These are phyloP conservation scores for Temnothorax nylanderi DNA, from an alignment of 1,140 invertebrate species.

Conservation along the genomic window DNA sequence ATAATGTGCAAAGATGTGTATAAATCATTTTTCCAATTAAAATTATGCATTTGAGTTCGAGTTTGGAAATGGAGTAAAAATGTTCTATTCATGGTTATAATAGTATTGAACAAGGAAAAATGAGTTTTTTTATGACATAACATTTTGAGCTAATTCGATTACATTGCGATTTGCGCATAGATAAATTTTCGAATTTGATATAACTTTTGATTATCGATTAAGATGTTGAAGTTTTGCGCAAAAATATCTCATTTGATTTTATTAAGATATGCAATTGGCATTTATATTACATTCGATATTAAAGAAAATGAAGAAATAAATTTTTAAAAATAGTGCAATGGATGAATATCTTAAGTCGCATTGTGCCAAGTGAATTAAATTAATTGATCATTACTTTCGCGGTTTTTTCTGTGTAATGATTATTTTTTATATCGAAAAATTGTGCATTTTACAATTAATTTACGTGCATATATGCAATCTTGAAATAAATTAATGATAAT, in stretches of 20 bases:
- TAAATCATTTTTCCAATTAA: background rate
- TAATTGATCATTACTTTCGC: background rate
- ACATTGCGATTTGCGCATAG: background rate
- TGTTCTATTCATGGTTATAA: background rate
- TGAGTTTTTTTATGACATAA: background rate
- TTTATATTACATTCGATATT: background rate
- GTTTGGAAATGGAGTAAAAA: background rate
- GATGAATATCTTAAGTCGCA: no score
- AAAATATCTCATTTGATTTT: conserved; percentile 13
- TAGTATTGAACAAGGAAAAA: background rate
- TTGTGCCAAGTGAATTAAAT: background rate
- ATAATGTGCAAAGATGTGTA: background rate
- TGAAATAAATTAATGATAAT: conserved; percentile 4
- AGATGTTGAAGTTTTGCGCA: background rate
- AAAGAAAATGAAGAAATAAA: background rate
- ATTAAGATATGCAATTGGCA: background rate
- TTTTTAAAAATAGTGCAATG: background rate
- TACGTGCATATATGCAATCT: background rate
- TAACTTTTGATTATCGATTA: background rate
- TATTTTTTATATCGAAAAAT: background rate
- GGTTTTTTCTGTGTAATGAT: background rate
- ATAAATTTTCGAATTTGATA: background rate
- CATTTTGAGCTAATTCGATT: background rate
- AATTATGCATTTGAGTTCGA: background rate
- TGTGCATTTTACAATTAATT: background rate